These are phyloP conservation scores for Leptinotarsa texana DNA, from an alignment of 1,140 invertebrate genomes.

Conservation along the genomic window DNA sequence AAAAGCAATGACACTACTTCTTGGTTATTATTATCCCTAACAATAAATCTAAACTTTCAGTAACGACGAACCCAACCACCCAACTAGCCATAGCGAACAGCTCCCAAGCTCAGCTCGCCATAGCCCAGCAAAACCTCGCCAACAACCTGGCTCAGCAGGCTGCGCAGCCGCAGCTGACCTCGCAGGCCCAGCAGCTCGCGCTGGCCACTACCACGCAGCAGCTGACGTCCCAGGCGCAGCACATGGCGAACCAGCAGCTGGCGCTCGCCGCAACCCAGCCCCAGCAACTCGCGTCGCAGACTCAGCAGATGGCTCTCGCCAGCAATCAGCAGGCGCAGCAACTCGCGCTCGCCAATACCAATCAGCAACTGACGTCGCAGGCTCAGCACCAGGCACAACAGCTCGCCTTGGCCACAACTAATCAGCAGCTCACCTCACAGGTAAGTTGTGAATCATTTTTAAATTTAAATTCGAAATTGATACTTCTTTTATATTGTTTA, in stretches of 20 bases:
- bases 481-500: background rate
- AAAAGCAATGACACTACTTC: too few relatives aligned
- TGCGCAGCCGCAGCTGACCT: constrained; percentile 50
- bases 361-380: constrained; percentile 48
- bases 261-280: constrained; percentile 39
- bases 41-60: constrained; percentile 31
- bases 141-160: constrained; percentile 49
- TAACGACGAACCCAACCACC: constrained; percentile 53
- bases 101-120: constrained; percentile 48
- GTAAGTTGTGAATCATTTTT: constrained; percentile 20
- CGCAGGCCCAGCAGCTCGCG: constrained; percentile 50
- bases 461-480: background rate
- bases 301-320: constrained; percentile 46
- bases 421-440: constrained; percentile 48
- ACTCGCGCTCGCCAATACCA: constrained; percentile 46
- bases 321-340: constrained; percentile 50
- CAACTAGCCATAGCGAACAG: constrained; percentile 51
- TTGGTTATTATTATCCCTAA: too few relatives aligned
- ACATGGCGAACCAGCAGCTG: constrained; percentile 49
- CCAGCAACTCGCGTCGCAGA: constrained; percentile 38
- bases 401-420: constrained; percentile 46
- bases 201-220: constrained; percentile 50
- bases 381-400: constrained; percentile 53
- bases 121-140: constrained; percentile 49
- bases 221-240: constrained; percentile 49